These are phyloP conservation scores for Formica aserva DNA, from an alignment of 2,888 invertebrate species.

Conservation along the genomic window DNA sequence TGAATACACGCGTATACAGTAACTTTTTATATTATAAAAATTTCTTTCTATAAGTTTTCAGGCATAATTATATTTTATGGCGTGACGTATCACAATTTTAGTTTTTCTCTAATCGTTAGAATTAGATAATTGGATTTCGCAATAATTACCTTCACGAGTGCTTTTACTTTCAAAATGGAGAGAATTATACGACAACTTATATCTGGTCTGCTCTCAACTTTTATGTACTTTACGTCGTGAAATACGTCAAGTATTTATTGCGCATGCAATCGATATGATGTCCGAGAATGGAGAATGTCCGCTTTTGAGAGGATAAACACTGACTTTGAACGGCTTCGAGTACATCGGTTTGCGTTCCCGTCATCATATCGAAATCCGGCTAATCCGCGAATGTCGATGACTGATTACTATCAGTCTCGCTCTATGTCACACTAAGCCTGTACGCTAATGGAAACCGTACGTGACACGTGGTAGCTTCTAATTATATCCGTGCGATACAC, in stretches of 20 bases:
- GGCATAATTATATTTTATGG: neutral
- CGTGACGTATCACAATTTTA: neutral
- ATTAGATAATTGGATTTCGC: neutral
- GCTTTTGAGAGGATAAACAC: conserved; percentile 19
- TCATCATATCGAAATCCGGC: conserved; percentile 9
- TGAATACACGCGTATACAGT: neutral
- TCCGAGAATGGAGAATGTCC: neutral
- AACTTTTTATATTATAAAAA: neutral
- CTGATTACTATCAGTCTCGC: conserved; percentile 58
- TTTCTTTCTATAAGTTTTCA: neutral
- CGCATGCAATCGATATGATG: neutral
- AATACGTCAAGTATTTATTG: neutral
- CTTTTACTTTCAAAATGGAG: neutral
- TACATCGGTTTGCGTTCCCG: conserved; percentile 1
- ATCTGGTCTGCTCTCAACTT: neutral
- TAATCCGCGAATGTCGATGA: conserved; percentile 51
- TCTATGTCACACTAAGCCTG: conserved; percentile 15
- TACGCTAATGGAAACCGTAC: conserved; percentile 65
- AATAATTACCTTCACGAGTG: neutral
- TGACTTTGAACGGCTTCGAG: conserved; percentile 28
- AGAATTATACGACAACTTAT: neutral
- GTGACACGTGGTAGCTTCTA: conserved; percentile 68
- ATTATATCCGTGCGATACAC: conserved; percentile 64
- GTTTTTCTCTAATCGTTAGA: neutral
- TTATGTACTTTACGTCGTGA: neutral